Conservation (phyloP, 2,113 vertebrate species). For the Romanogobio albipinnatus region DNA sequence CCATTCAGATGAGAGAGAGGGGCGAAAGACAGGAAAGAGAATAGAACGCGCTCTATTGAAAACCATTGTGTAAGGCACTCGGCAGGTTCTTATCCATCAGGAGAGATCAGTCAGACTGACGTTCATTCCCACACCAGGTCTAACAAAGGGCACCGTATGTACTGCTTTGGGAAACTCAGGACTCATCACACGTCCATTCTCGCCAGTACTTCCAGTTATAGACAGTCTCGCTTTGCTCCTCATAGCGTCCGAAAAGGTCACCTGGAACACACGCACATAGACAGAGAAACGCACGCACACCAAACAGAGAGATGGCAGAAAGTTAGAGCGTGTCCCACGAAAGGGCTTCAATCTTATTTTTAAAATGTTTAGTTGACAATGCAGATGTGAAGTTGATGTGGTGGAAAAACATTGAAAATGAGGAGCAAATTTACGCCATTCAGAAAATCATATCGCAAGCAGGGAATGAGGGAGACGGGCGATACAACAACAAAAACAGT, state of each 20-base stretch:
- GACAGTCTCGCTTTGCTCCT: conserved; percentile 97
- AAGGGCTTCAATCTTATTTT: conserved; percentile 53
- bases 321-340: conserved; percentile 57
- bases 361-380: conserved; percentile 56
- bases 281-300: conserved; percentile 52
- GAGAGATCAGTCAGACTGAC: conserved; percentile 99
- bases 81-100: conserved; percentile 95
- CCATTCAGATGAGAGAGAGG: conserved; percentile 34
- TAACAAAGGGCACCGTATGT: conserved; percentile 95
- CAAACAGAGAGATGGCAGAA: conserved; percentile 59
- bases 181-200: conserved; percentile 97
- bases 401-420: conserved; percentile 42
- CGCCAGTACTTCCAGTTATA: conserved; percentile 97
- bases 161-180: conserved; percentile 99
- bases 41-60: conserved; percentile 79
- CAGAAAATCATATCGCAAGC: conserved; percentile 19
- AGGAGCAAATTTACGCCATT: conserved; percentile 1
- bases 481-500: conserved; percentile 62
- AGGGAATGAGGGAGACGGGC: conserved; percentile 50
- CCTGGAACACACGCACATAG: conserved; percentile 75
- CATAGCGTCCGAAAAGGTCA: conserved; percentile 94
- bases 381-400: conserved; percentile 69
- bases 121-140: conserved; percentile 98
- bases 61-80: conserved; percentile 99
- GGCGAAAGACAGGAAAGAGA: conserved; percentile 40